A percentile compares a stretch with the other conserved stretches of the same genome.
Evolutionary conservation across 92 coral and sea anemone genomes (phyloP).

Genomic region (Metridium senile): DNA sequence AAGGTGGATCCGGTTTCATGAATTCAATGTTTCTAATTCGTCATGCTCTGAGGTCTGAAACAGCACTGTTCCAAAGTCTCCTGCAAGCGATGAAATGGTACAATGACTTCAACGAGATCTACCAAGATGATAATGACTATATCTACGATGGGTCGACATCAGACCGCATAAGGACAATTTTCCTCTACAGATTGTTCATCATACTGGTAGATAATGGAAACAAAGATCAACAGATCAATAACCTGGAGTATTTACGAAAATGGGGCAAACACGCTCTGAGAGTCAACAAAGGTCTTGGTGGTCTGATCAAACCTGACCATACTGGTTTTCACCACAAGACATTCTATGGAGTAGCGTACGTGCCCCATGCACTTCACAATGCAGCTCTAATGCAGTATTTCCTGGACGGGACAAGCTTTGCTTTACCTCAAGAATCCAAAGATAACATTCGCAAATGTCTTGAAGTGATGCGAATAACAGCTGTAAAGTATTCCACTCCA

Average conservation of each 20-base stretch:
- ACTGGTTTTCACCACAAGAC: conserved; percentile 55
- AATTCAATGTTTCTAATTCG: conserved; percentile 52
- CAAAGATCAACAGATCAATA: conserved; percentile 47
- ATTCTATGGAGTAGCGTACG: conserved; percentile 63
- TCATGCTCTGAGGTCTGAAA: neutral
- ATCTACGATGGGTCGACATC: conserved; percentile 56
- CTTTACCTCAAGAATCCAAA: conserved; percentile 10
- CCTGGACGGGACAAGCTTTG: conserved; percentile 34
- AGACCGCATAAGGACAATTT: conserved; percentile 63
- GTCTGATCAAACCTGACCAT: conserved; percentile 61
- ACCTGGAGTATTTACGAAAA: conserved; percentile 41
- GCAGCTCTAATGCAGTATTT: conserved; percentile 48
- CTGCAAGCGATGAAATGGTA: conserved; percentile 51
- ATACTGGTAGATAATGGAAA: conserved; percentile 46
- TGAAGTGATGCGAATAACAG: conserved; percentile 35
- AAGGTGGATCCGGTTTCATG: conserved; percentile 66
- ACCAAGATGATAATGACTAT: conserved; percentile 35
- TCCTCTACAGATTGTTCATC: conserved; percentile 49
- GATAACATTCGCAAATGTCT: conserved; percentile 38
- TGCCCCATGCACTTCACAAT: conserved; percentile 50
- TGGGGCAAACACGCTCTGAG: conserved; percentile 58
- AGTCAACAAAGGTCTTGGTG: conserved; percentile 56
- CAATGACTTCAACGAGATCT: conserved; percentile 66
- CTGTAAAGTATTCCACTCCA: conserved; percentile 59
- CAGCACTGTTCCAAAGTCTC: neutral